Evolutionary conservation across 2,888 invertebrate genomes (phyloP).

Genomic region (Morinoia aosen): DNA sequence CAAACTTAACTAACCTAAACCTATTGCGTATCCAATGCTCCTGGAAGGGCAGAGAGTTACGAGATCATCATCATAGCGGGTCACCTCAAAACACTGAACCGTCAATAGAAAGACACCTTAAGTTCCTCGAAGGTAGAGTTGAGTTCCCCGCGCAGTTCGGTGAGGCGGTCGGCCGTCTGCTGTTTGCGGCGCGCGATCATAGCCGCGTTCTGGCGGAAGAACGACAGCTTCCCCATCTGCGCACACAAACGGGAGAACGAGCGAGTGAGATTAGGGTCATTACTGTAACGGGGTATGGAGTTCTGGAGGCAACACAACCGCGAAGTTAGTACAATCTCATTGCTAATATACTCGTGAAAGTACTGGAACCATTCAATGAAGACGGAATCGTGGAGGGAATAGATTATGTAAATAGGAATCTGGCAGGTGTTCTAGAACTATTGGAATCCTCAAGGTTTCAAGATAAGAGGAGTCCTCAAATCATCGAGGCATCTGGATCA

Average conservation of each 20-base stretch:
- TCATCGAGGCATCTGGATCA: neutral
- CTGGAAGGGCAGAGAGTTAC: neutral
- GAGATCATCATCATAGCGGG: neutral
- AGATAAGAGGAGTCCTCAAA: neutral
- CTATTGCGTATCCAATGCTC: too few species aligned
- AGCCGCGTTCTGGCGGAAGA: conserved; percentile 88
- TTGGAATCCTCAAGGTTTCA: neutral
- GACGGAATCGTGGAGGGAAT: too few species aligned
- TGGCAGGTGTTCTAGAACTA: neutral
- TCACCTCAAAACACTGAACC: neutral
- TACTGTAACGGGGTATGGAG: neutral
- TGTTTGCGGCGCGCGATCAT: conserved; percentile 86
- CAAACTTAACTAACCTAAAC: too few species aligned
- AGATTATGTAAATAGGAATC: too few species aligned
- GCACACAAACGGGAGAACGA: neutral
- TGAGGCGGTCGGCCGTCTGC: conserved; percentile 79
- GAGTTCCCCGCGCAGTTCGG: conserved; percentile 78
- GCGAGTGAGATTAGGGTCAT: neutral
- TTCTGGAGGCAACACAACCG: neutral
- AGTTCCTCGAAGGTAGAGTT: conserved; percentile 76
- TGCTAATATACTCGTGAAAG: neutral
- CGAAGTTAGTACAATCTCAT: neutral
- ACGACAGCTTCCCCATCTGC: conserved; percentile 77
- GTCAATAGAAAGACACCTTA: neutral
- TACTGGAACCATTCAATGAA: neutral